Evolutionary conservation across 2,113 vertebrate species (phyloP).

Genomic region (Myiozetetes cayanensis): DNA sequence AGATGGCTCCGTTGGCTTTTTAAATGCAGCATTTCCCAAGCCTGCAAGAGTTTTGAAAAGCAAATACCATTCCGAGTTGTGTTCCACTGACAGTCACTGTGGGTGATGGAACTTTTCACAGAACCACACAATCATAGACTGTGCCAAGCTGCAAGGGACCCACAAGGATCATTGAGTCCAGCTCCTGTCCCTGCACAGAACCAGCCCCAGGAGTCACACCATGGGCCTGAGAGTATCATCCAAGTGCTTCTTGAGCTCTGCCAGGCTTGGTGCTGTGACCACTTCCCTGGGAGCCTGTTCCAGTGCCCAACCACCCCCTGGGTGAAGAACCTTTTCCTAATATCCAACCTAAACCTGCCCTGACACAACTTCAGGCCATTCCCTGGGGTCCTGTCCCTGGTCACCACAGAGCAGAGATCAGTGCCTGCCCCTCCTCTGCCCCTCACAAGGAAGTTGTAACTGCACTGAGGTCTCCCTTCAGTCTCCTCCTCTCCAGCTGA

Average conservation of each 20-base stretch:
- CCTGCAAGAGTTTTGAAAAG: neutral
- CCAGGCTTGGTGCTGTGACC: neutral
- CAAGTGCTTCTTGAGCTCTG: neutral
- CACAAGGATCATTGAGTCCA: neutral
- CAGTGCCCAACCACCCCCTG: neutral
- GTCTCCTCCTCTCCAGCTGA: neutral
- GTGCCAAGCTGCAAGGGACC: neutral
- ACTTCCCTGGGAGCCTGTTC: neutral
- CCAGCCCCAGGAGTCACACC: neutral
- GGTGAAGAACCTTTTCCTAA: neutral
- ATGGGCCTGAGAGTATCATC: neutral
- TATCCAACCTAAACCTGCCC: neutral
- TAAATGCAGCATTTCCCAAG: neutral
- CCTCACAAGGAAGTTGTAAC: neutral
- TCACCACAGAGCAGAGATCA: neutral
- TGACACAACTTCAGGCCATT: neutral
- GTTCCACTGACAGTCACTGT: neutral
- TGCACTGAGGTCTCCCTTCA: neutral
- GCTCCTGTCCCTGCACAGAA: neutral
- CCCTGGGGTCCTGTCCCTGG: neutral
- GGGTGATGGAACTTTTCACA: neutral
- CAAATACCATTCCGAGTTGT: neutral
- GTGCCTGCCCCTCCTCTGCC: neutral
- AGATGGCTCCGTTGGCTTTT: constrained; percentile 34
- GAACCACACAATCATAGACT: neutral